Base-by-base conservation (phyloP, 2,888 invertebrate species). In the Eupithecia inturbata region DNA sequence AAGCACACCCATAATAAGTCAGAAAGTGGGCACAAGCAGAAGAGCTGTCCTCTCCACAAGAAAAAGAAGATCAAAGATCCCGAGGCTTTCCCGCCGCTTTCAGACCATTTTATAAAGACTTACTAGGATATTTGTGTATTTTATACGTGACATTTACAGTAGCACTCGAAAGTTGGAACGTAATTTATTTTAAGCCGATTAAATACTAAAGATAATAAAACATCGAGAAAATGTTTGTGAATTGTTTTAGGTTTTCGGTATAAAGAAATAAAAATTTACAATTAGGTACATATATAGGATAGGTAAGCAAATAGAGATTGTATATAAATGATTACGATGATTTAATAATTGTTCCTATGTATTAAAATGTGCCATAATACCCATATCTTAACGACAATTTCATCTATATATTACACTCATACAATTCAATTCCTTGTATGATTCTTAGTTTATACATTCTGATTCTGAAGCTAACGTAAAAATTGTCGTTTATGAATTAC, bases 71-170 rank as follows among this genome's bases (percentile, higher is more conserved):
- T 92, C 0, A 92, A 92, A 80, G 87, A 91, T 19, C 86, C 88
- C 0, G 87, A 91, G 49, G 62, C 81, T 0, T 88, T 89, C 68
- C 82, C 88, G 22, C 89, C 92, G 2, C 91, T 89, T 74, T 87
- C 93, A 68, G 92, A 92, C 81, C 93, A 93, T 87, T 89, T 93
- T 77, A 91, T 93, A 88, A 93, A 93, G 91, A 94, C 93, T 89
- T 94, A 91, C 82, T 94, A 90, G 85, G 71, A 75, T 77, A 62
- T 66, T 33, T 68, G 68, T 67, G 67, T 31, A 76, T 77, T 41
- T 70, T 74, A 77, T 80, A 77, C 76, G 80, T 81, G 72, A 71
- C 78, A 62, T 71, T 64, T 33, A 57, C 57, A 57, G 57, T 57
- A 57, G 26, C 4, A 22, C 12, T 26, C 10, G 12, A 57, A 57